Conservation (phyloP, 2,797 vertebrate genomes). For the Spinibarbus caldwelli region DNA sequence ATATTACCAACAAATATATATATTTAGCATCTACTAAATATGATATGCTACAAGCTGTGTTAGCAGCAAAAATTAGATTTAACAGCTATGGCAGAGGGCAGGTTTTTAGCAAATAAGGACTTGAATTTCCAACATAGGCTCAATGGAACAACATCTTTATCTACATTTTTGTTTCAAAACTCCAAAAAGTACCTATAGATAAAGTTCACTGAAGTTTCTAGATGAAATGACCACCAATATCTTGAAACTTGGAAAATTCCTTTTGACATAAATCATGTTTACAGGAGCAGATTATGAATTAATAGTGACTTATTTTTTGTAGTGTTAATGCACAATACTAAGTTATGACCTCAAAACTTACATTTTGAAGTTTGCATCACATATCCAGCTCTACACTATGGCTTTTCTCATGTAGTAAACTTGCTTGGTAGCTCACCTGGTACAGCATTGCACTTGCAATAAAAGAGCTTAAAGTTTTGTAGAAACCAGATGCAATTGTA, state of each 20-base stretch:
- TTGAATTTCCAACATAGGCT: not conserved
- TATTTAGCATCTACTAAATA: not conserved
- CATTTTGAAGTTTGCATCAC: not conserved
- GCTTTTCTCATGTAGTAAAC: constrained; percentile 6
- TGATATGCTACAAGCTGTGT: not conserved
- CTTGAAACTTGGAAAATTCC: not conserved
- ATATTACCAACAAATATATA: not conserved
- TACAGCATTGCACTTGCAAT: not conserved
- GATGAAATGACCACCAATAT: not conserved
- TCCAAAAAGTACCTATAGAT: not conserved
- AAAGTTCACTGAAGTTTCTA: not conserved
- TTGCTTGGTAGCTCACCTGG: not conserved
- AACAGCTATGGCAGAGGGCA: not conserved
- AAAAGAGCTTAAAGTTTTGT: not conserved
- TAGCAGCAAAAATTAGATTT: not conserved
- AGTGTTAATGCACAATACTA: no score
- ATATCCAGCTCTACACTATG: not conserved
- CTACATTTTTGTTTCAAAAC: not conserved
- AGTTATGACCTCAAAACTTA: not conserved
- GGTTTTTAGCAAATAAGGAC: not conserved
- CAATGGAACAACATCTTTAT: not conserved
- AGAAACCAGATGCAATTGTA: not conserved
- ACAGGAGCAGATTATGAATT: not conserved
- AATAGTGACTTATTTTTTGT: not conserved
- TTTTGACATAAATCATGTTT: not conserved